Percentiles rank a stretch among this genome's conserved stretches.
Conservation (phyloP, 2,888 invertebrate species). For the Sepioteuthis lessoniana region DNA sequence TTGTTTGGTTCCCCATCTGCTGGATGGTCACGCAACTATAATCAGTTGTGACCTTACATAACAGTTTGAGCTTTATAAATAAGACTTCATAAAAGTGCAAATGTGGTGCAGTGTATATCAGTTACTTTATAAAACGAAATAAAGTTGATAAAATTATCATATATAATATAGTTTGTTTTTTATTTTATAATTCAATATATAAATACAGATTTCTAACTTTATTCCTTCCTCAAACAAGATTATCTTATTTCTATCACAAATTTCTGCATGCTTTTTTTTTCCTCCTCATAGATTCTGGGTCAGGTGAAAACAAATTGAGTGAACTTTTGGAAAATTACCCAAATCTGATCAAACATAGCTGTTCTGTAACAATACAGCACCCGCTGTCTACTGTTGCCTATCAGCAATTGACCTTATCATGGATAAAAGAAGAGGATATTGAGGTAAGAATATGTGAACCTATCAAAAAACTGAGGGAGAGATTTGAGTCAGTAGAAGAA, state of each 20-base stretch:
- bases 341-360: slow-evolving; percentile 64
- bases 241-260: not conserved
- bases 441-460: slow-evolving; percentile 59
- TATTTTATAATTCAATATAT: too few relatives aligned
- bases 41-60: too few relatives aligned
- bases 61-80: too few relatives aligned
- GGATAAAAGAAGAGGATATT: slow-evolving; percentile 65
- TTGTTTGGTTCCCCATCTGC: too few relatives aligned
- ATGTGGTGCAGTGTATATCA: too few relatives aligned
- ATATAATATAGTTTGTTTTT: too few relatives aligned
- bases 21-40: too few relatives aligned
- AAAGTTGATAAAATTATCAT: too few relatives aligned
- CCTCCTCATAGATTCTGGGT: not conserved
- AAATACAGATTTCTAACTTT: too few relatives aligned
- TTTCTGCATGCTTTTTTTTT: not conserved
- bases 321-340: slow-evolving; percentile 63
- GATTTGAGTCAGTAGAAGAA: too few relatives aligned
- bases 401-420: slow-evolving; percentile 65
- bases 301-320: not conserved
- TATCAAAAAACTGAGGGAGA: not conserved
- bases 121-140: too few relatives aligned
- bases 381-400: slow-evolving; percentile 70
- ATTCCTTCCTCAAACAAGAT: not conserved
- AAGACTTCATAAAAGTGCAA: too few relatives aligned
- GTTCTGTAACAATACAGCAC: slow-evolving; percentile 68